Percentiles rank a stretch among this genome's conserved stretches.
Evolutionary conservation across 2,888 invertebrate species (phyloP).

Genomic region (Shargacucullia verbasci): DNA sequence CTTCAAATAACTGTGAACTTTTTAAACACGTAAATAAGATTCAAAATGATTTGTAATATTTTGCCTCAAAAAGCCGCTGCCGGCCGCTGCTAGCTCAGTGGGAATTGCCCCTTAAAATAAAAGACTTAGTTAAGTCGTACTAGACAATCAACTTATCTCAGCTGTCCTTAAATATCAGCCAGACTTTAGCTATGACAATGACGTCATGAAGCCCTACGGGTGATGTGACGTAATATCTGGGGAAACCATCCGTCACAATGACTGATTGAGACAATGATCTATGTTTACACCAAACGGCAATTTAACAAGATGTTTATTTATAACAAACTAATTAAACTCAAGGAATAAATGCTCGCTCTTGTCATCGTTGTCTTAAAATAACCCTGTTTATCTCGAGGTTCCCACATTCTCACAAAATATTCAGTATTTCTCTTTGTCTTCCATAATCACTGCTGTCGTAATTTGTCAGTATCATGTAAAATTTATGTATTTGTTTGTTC

Average conservation of each 20-base stretch:
- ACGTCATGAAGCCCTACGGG: constrained; percentile 1
- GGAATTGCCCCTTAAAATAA: too few species aligned
- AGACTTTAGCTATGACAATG: constrained; percentile 1
- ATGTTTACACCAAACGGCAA: neutral
- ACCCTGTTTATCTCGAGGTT: neutral
- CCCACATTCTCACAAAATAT: constrained; percentile 25
- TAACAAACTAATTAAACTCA: neutral
- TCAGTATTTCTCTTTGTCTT: neutral
- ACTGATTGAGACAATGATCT: constrained; percentile 1
- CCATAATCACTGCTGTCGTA: constrained; percentile 25
- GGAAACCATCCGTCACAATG: neutral
- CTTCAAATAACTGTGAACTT: too few species aligned
- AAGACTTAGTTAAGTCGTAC: too few species aligned
- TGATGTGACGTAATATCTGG: constrained; percentile 7
- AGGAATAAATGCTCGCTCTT: neutral
- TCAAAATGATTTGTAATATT: too few species aligned
- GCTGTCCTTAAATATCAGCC: neutral
- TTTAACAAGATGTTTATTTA: neutral
- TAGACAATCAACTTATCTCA: too few species aligned
- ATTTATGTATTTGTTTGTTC: constrained; percentile 40
- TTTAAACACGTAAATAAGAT: too few species aligned
- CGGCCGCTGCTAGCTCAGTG: too few species aligned
- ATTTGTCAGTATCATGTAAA: constrained; percentile 29
- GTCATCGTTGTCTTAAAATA: constrained; percentile 18
- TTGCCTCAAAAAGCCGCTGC: too few species aligned